These are phyloP conservation scores for Anabacerthia variegaticeps DNA, from an alignment of 2,797 vertebrate species.

Conservation along the genomic window DNA sequence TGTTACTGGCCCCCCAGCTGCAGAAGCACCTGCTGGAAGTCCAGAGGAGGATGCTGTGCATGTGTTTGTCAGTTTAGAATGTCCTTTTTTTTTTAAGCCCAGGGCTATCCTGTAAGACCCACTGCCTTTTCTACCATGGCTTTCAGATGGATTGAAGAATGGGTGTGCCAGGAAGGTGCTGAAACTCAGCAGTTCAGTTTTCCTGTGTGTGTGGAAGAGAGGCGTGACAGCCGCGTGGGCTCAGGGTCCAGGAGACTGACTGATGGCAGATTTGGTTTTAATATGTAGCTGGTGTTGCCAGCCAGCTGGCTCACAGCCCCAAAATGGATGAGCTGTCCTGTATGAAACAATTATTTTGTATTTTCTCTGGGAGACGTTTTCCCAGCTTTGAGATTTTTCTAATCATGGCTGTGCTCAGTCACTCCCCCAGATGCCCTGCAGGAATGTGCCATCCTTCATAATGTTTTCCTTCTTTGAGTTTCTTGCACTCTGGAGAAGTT, in stretches of 20 bases:
- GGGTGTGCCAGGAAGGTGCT: neutral
- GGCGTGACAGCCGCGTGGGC: neutral
- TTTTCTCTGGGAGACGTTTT: neutral
- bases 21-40: neutral
- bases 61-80: neutral
- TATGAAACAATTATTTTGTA: neutral
- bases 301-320: neutral
- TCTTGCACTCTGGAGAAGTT: neutral
- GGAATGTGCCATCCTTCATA: neutral
- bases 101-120: neutral
- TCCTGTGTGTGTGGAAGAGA: neutral
- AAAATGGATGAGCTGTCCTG: neutral
- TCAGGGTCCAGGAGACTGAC: neutral
- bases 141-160: neutral
- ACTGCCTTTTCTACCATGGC: neutral
- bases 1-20: neutral
- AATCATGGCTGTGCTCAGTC: neutral
- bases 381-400: neutral
- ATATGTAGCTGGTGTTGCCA: neutral
- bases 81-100: neutral
- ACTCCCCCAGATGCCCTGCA: neutral
- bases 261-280: neutral
- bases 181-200: neutral
- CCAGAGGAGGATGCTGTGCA: neutral
- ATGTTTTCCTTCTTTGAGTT: neutral